A percentile compares a stretch with the other conserved stretches of the same genome.
These are phyloP conservation scores for Aurelia aurita complex sp. Pacific DNA, from an alignment of 30 jellyfish, hydroid and myxozoan genomes.

Conservation along the genomic window DNA sequence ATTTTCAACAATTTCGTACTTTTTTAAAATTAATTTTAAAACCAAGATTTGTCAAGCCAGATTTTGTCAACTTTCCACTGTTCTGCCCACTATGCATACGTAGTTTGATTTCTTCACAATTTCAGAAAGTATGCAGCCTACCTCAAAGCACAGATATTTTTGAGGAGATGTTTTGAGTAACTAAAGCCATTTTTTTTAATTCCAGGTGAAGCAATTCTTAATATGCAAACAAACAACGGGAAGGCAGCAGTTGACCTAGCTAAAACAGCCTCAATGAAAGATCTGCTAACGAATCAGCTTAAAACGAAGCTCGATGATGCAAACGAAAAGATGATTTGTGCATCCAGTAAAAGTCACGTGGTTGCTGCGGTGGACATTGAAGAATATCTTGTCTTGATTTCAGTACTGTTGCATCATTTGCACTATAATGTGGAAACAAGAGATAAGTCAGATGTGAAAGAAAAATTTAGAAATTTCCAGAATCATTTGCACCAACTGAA, in stretches of 20 bases:
- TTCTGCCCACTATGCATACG: too few relatives aligned
- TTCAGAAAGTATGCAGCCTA: too few relatives aligned
- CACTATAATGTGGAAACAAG: background rate
- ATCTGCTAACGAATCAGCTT: background rate
- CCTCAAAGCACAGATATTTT: too few relatives aligned
- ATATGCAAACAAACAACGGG: constrained; percentile 23
- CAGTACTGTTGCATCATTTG: background rate
- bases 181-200: background rate
- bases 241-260: constrained; percentile 34
- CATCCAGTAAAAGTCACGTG: background rate
- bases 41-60: too few relatives aligned
- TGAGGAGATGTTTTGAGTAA: background rate
- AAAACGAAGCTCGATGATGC: too few relatives aligned
- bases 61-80: too few relatives aligned
- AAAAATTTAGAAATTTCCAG: background rate
- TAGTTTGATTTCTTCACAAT: too few relatives aligned
- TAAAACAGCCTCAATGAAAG: constrained; percentile 9
- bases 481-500: background rate
- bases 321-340: too few relatives aligned
- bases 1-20: too few relatives aligned
- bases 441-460: background rate
- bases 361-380: background rate
- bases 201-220: constrained; percentile 25
- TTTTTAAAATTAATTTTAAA: too few relatives aligned
- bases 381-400: background rate